A percentile compares a stretch with the other conserved stretches of the same genome.
These are phyloP conservation scores for Drosophila stalkeri DNA, from an alignment of 2,888 invertebrate species.

Conservation along the genomic window DNA sequence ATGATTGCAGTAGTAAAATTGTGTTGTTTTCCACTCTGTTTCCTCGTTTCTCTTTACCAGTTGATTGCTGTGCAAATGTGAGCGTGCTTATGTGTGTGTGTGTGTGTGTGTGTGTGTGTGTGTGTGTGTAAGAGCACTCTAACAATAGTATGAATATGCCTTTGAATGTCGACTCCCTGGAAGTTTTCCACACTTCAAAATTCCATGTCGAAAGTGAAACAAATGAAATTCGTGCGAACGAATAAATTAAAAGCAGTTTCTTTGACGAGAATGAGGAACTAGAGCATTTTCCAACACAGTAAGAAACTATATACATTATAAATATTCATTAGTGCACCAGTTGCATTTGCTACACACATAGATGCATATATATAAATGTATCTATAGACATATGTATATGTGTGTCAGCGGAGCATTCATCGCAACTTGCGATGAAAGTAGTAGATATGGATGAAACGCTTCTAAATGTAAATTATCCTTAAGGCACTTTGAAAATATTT, in stretches of 20 bases:
- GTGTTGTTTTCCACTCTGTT: conserved; percentile 47
- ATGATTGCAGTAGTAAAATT: conserved; percentile 38
- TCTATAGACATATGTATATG: neutral
- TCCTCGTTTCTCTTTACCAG: conserved; percentile 32
- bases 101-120: neutral
- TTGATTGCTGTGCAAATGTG: conserved; percentile 32
- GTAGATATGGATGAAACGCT: conserved; percentile 4
- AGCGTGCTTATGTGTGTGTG: neutral
- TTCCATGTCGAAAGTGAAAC: conserved; percentile 66
- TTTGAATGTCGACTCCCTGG: conserved; percentile 7
- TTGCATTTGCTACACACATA: conserved; percentile 40
- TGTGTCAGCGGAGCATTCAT: neutral
- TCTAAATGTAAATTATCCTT: conserved; percentile 1
- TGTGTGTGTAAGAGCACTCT: conserved; percentile 3
- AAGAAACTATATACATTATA: conserved; percentile 41
- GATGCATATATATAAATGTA: neutral
- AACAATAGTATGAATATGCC: neutral
- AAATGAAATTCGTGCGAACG: conserved; percentile 74
- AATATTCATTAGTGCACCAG: conserved; percentile 71
- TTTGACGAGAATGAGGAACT: conserved; percentile 46
- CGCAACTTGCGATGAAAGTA: neutral
- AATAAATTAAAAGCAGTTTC: conserved; percentile 67
- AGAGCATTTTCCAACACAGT: neutral
- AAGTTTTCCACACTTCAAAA: conserved; percentile 41
- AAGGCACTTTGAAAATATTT: neutral